These are phyloP conservation scores for Oreochromis niloticus DNA, from an alignment of 2,113 vertebrate genomes.

Conservation along the genomic window DNA sequence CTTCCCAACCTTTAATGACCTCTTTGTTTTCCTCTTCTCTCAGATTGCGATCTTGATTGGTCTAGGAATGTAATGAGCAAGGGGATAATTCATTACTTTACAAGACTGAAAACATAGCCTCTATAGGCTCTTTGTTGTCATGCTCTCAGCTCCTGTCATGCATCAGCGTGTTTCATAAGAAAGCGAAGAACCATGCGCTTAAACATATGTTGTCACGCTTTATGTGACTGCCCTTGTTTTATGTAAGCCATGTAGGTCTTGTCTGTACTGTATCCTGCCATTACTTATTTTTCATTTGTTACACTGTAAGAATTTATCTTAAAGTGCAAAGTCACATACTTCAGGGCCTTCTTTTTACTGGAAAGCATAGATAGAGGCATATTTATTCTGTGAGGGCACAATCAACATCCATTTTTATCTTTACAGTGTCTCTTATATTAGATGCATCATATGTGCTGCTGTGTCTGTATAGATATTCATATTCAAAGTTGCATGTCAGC, in stretches of 20 bases:
- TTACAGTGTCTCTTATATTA: background rate
- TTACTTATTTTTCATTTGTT: background rate
- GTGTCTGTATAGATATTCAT: background rate
- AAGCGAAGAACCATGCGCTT: background rate
- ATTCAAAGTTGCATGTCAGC: background rate
- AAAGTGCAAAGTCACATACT: background rate
- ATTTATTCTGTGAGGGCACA: background rate
- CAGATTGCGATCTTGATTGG: constrained; percentile 52
- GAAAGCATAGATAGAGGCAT: background rate
- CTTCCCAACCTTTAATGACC: constrained; percentile 31
- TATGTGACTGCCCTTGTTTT: background rate
- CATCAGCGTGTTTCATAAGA: background rate
- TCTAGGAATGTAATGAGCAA: background rate
- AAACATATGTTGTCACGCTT: background rate
- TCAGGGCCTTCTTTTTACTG: background rate
- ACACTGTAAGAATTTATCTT: background rate
- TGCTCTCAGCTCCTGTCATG: background rate
- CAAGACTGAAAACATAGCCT: constrained; percentile 10
- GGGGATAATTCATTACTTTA: constrained; percentile 34
- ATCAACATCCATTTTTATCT: background rate
- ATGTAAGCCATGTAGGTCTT: background rate
- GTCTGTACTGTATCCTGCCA: background rate
- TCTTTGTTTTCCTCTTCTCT: constrained; percentile 40
- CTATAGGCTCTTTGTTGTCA: background rate
- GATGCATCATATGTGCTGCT: background rate